Base-by-base conservation (phyloP, 2,797 vertebrate genomes). In the Lacerta bilineata region DNA sequence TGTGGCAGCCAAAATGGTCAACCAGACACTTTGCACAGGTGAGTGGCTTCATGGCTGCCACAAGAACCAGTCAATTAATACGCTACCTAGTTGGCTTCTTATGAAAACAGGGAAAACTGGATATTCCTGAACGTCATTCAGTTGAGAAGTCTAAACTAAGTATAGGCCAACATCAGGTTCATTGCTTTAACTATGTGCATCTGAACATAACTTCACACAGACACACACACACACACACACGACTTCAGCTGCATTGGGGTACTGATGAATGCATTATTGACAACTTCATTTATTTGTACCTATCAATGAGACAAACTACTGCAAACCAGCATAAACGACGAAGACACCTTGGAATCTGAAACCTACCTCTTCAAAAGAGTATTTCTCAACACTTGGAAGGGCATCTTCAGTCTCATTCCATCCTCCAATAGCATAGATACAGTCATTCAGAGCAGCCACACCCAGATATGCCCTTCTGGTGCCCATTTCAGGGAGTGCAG, bases 331-430 rank as follows among this genome's bases (percentile, higher is more conserved):
- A 79, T 79, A 13, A 71, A 39, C 78, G 33, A 18, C 43, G 3
- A 80, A 80, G 39, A 71, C 27, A 27, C 25, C 18, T 76, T 80
- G n/a, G 25, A 81, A 17, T 41, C 39, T 72, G 27, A 71, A 81
- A 13, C 66, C 64, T 93, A 99, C 99, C 98, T 99, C 98, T 92
- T 99, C 98, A 2, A 99, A 98, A 87, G 98, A 98, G 92, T 98
- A 99, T 93, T 98, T 99, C 95, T 99, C 99, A 88, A 99, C 98
- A 0, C 98, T 98, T 92, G 98, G 97, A 94, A 99, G 97, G 0
- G 98, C 98, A 36, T 98, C 99, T 93, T 99, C 97, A 0, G 97
- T 97, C 93, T 99, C 98, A 41, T 99, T 99, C 98, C 98, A 99
- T 85, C 99, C 99, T 61, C 99, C 99, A 84, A 99, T 97, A 1